A percentile compares a stretch with the other conserved stretches of the same genome.
These are phyloP conservation scores for Hystrix cristata DNA, from an alignment of 2,113 vertebrate genomes.

Conservation along the genomic window DNA sequence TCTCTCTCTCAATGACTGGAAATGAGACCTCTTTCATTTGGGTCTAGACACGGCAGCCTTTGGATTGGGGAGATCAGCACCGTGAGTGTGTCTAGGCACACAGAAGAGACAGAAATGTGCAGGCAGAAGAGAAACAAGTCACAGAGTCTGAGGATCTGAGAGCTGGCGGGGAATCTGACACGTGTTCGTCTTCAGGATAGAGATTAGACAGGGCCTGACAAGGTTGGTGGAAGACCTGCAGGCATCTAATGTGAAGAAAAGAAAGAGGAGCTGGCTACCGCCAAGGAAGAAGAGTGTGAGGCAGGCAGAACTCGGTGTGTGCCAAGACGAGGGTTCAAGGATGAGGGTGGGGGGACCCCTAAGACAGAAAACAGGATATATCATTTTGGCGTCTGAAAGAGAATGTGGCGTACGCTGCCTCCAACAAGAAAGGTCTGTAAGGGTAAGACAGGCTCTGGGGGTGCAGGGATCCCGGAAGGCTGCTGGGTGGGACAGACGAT, in stretches of 20 bases:
- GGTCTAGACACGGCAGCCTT: rapidly evolving
- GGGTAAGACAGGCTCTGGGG: too few species aligned
- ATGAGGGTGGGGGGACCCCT: rapidly evolving
- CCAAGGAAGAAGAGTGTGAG: too few species aligned
- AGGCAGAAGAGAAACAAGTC: rapidly evolving
- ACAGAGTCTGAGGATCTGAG: rapidly evolving
- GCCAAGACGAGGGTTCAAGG: rapidly evolving
- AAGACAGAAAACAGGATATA: rapidly evolving
- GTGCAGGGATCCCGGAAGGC: too few species aligned
- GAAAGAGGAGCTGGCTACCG: rapidly evolving
- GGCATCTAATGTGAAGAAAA: rapidly evolving
- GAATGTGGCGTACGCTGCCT: background rate
- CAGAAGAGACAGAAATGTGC: rapidly evolving
- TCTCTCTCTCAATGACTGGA: background rate
- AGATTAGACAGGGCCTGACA: rapidly evolving
- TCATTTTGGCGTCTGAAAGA: background rate
- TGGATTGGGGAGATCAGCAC: rapidly evolving
- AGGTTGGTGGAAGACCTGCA: rapidly evolving
- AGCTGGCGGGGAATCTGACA: background rate
- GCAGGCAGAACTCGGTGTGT: rapidly evolving
- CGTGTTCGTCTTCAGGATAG: rapidly evolving
- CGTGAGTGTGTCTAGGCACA: rapidly evolving
- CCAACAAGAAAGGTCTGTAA: too few species aligned
- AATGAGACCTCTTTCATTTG: background rate
- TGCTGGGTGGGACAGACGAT: rapidly evolving